Conservation (phyloP, 2,888 invertebrate genomes). For the Drosophila fulvimacula region DNA sequence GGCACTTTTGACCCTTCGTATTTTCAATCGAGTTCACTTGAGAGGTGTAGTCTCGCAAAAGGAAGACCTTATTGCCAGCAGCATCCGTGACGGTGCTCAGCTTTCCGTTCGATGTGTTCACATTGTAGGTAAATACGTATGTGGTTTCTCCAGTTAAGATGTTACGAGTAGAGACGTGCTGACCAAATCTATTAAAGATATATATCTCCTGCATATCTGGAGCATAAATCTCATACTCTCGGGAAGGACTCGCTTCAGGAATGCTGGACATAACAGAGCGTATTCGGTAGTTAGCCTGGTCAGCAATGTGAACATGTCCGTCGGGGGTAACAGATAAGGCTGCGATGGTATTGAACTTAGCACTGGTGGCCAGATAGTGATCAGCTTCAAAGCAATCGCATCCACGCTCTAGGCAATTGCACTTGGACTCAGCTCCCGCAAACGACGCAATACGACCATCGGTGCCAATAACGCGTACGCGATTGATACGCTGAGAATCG, state of each 20-base stretch:
- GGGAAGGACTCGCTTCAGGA: conserved; percentile 92
- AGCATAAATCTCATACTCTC: conserved; percentile 97
- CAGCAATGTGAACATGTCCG: conserved; percentile 97
- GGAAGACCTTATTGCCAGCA: conserved; percentile 94
- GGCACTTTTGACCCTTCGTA: conserved; percentile 95
- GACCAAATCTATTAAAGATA: conserved; percentile 96
- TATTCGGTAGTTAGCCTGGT: conserved; percentile 96
- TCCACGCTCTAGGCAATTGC: conserved; percentile 95
- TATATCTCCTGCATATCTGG: conserved; percentile 98
- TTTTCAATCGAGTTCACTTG: conserved; percentile 97
- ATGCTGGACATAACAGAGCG: conserved; percentile 95
- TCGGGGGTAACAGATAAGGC: conserved; percentile 97
- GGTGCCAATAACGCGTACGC: conserved; percentile 95
- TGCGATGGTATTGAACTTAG: conserved; percentile 97
- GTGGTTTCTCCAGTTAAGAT: conserved; percentile 97
- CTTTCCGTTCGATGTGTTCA: conserved; percentile 98
- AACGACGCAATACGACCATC: conserved; percentile 97
- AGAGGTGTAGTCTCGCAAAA: conserved; percentile 92
- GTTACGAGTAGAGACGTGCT: conserved; percentile 96
- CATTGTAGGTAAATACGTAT: conserved; percentile 97
- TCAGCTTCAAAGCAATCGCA: conserved; percentile 97
- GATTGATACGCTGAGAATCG: conserved; percentile 96
- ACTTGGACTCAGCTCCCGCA: conserved; percentile 97
- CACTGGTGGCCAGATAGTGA: conserved; percentile 95
- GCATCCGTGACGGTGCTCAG: conserved; percentile 97